Percentiles rank a stretch among this genome's conserved stretches.
These are phyloP conservation scores for Lonchura striata DNA, from an alignment of 2,113 vertebrate genomes.

Conservation along the genomic window DNA sequence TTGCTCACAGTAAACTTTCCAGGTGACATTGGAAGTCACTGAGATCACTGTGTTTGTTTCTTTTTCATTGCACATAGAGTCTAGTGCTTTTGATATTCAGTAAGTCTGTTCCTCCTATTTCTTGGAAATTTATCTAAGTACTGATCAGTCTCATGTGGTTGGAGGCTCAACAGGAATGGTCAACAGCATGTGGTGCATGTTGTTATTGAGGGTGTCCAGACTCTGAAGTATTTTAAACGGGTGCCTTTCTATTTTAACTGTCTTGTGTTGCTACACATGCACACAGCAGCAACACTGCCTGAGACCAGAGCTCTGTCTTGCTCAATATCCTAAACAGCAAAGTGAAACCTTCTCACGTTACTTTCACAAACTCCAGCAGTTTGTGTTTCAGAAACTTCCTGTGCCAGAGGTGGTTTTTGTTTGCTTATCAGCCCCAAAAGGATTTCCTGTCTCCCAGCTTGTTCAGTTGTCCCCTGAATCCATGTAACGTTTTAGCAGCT, in stretches of 20 bases:
- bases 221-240: neutral
- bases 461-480: slow-evolving; percentile 41
- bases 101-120: neutral
- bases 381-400: slow-evolving; percentile 38
- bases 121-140: neutral
- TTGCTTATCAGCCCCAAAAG: slow-evolving; percentile 22
- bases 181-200: neutral
- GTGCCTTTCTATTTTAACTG: neutral
- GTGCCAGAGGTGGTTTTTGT: slow-evolving; percentile 9
- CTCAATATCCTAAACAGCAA: neutral
- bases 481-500: slow-evolving; percentile 27
- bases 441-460: slow-evolving; percentile 21
- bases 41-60: neutral
- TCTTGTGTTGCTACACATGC: neutral
- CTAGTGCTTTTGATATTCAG: neutral
- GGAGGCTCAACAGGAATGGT: neutral
- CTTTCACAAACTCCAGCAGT: slow-evolving; percentile 1
- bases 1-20: neutral
- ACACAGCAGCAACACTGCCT: neutral
- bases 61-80: neutral
- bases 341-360: neutral
- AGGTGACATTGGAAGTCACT: neutral
- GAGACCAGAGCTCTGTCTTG: neutral
- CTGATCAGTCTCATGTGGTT: neutral
- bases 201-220: neutral